Evolutionary conservation across 2,888 invertebrate genomes (phyloP).

Genomic region (Macrophya alboannulata): DNA sequence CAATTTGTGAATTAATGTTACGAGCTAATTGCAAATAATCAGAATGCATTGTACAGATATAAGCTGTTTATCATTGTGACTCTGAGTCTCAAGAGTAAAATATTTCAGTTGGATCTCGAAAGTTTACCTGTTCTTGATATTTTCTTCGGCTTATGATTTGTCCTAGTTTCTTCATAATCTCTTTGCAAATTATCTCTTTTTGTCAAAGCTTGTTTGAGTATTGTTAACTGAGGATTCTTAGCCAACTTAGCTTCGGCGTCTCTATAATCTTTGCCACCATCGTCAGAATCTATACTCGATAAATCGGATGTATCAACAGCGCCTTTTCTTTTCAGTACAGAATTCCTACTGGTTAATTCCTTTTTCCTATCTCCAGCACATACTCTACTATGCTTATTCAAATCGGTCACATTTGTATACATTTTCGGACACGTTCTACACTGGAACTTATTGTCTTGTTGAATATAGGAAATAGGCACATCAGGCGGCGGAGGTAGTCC

Average conservation of each 20-base stretch:
- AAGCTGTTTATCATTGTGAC: no score
- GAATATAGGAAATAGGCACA: conserved; percentile 65
- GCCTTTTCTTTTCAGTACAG: conserved; percentile 76
- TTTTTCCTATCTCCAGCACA: conserved; percentile 70
- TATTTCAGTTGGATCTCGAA: not conserved
- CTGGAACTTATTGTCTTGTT: conserved; percentile 71
- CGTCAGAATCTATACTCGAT: conserved; percentile 75
- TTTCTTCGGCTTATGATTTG: conserved; percentile 77
- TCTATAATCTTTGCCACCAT: conserved; percentile 75
- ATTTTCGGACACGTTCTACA: conserved; percentile 77
- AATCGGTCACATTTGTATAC: conserved; percentile 74
- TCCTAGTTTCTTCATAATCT: conserved; percentile 73
- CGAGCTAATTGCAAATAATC: not conserved
- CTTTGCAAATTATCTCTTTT: conserved; percentile 73
- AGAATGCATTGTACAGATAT: no score
- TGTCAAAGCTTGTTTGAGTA: conserved; percentile 77
- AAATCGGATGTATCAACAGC: conserved; percentile 74
- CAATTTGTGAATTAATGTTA: not conserved
- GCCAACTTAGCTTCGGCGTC: conserved; percentile 80
- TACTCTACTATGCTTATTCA: conserved; percentile 75
- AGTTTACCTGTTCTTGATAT: conserved; percentile 73
- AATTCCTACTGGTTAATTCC: conserved; percentile 75
- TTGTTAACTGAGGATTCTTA: conserved; percentile 78
- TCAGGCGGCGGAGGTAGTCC: conserved; percentile 74
- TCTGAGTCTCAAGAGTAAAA: not conserved